phyloP scores from a whole-genome alignment of 2,888 invertebrate species.

The Phyllotreta cruciferae region DNA sequence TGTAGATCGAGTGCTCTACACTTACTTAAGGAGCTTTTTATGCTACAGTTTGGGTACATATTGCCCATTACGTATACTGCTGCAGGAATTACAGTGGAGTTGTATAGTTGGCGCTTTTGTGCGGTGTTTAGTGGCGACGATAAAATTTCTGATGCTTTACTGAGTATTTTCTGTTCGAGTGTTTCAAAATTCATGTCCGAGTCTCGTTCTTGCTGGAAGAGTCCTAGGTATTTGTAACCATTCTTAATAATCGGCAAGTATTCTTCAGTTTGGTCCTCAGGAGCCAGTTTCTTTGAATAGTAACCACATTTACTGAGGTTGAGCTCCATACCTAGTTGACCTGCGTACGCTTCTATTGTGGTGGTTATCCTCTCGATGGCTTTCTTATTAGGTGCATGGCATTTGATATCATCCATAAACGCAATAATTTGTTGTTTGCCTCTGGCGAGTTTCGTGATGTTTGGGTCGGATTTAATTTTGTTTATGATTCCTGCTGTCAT shows the following conservation, averaged over 20 bases:
- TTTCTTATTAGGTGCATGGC: slow-evolving; percentile 17
- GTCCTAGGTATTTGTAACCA: slow-evolving; percentile 32
- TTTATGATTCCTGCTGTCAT: neutral
- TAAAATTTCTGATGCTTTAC: slow-evolving; percentile 12
- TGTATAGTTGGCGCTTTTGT: slow-evolving; percentile 4
- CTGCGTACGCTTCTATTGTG: slow-evolving; percentile 5
- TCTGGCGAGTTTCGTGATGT: neutral
- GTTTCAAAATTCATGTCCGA: slow-evolving; percentile 7
- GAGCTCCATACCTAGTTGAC: slow-evolving; percentile 23
- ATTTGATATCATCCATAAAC: slow-evolving; percentile 30
- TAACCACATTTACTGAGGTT: slow-evolving; percentile 26
- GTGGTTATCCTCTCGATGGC: slow-evolving; percentile 20
- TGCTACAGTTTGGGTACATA: neutral
- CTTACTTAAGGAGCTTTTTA: neutral
- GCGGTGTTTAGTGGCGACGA: slow-evolving; percentile 15
- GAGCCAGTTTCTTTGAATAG: slow-evolving; percentile 6
- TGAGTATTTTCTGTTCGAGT: neutral
- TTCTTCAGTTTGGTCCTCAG: neutral
- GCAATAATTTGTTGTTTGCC: neutral
- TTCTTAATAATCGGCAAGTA: slow-evolving; percentile 26
- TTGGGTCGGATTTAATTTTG: neutral
- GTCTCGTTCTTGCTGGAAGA: slow-evolving; percentile 29
- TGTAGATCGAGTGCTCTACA: neutral
- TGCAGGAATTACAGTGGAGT: neutral
- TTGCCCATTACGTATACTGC: neutral